Evolutionary conservation across 1,140 invertebrate species (phyloP).

Genomic region (Drosophila teissieri): DNA sequence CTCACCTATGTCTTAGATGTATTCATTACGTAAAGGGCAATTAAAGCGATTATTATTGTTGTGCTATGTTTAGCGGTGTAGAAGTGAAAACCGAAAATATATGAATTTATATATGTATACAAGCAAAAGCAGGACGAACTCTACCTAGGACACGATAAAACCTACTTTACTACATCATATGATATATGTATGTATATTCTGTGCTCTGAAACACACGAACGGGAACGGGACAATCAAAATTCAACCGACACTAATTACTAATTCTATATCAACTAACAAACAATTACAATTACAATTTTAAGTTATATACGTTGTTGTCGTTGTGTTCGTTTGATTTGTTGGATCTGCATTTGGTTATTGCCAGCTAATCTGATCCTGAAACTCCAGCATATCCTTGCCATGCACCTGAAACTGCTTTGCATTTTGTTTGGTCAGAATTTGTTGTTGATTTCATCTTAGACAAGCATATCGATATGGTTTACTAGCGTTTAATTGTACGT

Average conservation of each 20-base stretch:
- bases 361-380: slow-evolving; percentile 21
- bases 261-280: slow-evolving; percentile 42
- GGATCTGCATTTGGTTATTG: slow-evolving; percentile 17
- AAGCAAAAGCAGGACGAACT: slow-evolving; percentile 28
- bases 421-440: slow-evolving; percentile 25
- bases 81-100: slow-evolving; percentile 41
- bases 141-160: slow-evolving; percentile 33
- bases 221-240: slow-evolving; percentile 82
- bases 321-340: slow-evolving; percentile 45
- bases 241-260: slow-evolving; percentile 59
- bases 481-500: slow-evolving; percentile 61
- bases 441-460: slow-evolving; percentile 23
- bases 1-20: slow-evolving; percentile 12
- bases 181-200: no score
- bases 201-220: slow-evolving; percentile 34
- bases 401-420: slow-evolving; percentile 43
- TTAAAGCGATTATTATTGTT: slow-evolving; percentile 73
- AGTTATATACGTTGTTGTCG: slow-evolving; percentile 39
- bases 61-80: slow-evolving; percentile 66
- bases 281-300: slow-evolving; percentile 29
- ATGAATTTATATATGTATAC: slow-evolving; percentile 59
- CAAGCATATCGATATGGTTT: slow-evolving; percentile 62
- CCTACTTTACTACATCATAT: slow-evolving; percentile 22
- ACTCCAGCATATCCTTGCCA: slow-evolving; percentile 45
- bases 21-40: slow-evolving; percentile 55